Evolutionary conservation across 2,888 invertebrate genomes (phyloP), one percentile per base, ranked within the genome.

Genomic region (Macrostomum cliftonense): DNA sequence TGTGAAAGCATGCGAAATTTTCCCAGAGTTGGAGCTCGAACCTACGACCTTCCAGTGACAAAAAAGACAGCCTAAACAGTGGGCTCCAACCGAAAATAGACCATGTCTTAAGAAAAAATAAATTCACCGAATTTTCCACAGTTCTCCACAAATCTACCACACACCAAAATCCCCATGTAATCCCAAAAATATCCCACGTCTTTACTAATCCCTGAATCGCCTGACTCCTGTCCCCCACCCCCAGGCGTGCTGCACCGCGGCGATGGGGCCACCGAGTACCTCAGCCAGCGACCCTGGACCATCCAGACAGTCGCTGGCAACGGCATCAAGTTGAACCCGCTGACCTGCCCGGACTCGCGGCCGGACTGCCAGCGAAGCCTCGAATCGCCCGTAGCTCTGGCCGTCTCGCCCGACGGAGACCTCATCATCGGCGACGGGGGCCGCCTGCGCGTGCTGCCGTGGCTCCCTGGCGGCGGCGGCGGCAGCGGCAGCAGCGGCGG

Each of bases 361-460:
- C 28, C 28, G 5, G 28, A 4, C 28, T 28, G 28, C 28, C 28
- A 28, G 28, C 28, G 28, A 9, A 28, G 28, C 28, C 28, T 97
- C 0, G 74, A 91, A 56, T 87, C 88, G 0, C 95, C 95, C 1
- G 85, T 89, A 12, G 87, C 93, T 1, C 73, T 97, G 50, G 85
- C 93, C 1, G 84, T 87, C 17, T 89, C 88, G 20, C 83, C 89
- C 12, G 95, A 97, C 71, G 97, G 97, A 39, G 87, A 87, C 58
- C 77, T 97, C 44, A 93, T 89, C 68, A 87, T 95, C 12, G 93
- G 91, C 12, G 93, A 95, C 71, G 91, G 89, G 68, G 91, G 93
- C 74, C 77, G 88, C 48, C 86, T 91, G 46, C 79, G 91, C 54
- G 65, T 68, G 37, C 57, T 68, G 14, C 58, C 66, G 19, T 40